phyloP scores from a whole-genome alignment of 2,888 invertebrate genomes.

The Acleris cristana region DNA sequence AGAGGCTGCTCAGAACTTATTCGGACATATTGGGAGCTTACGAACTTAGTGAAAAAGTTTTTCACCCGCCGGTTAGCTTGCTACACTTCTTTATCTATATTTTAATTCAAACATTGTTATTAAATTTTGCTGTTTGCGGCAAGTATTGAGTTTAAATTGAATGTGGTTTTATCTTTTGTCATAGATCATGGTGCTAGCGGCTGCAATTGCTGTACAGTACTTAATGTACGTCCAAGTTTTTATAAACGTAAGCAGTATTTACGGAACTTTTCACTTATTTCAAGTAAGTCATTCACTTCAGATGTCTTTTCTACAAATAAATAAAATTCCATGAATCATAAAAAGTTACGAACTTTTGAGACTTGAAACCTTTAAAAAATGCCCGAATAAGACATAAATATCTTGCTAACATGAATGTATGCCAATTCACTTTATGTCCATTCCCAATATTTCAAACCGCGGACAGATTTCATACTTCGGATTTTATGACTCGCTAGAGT shows the following conservation, averaged over 20 bases:
- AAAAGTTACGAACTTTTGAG: too few relatives aligned
- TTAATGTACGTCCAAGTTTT: not conserved
- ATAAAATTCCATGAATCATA: too few relatives aligned
- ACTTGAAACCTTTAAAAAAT: too few relatives aligned
- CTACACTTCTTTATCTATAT: not conserved
- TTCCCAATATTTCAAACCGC: too few relatives aligned
- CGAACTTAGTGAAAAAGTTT: not conserved
- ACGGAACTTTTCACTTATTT: not conserved
- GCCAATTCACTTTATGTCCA: too few relatives aligned
- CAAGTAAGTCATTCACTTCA: not conserved
- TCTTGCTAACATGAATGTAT: too few relatives aligned
- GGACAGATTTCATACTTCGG: too few relatives aligned
- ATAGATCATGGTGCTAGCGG: not conserved
- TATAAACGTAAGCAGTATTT: not conserved
- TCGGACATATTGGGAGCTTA: slow-evolving; percentile 6
- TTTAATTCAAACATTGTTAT: not conserved
- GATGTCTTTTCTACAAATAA: not conserved
- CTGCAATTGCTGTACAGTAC: not conserved
- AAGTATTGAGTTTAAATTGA: too few relatives aligned
- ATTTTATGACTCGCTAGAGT: too few relatives aligned
- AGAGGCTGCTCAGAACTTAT: not conserved
- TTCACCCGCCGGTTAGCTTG: not conserved
- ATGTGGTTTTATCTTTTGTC: not conserved
- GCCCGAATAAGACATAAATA: too few relatives aligned
- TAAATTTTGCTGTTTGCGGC: too few relatives aligned